Base-by-base conservation (phyloP, 2,113 vertebrate species). In the Trematomus loennbergii region DNA sequence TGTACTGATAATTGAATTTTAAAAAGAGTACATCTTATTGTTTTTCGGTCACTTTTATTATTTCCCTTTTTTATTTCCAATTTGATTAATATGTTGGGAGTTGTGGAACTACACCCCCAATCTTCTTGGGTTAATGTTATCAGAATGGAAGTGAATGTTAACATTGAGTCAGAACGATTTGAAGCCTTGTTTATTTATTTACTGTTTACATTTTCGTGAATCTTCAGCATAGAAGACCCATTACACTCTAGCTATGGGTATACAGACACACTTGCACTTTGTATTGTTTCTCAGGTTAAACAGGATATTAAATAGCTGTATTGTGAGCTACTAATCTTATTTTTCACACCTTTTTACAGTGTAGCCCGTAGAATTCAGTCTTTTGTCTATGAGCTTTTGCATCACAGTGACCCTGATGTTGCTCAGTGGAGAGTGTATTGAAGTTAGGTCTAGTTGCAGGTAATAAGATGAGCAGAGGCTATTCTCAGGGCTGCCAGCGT, bases 391-490 rank as follows among this genome's bases (percentile, higher is more conserved):
- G 29, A 46, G 9, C 2, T 70, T 54, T 43, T 52, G 0, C 29
- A 2, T 85, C 25, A 29, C 29, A 70, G 18, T 53, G 60, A 6
- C 54, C 59, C 45, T 59, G 6, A 9, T 17, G 77, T 25, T 49
- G 65, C 5, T 12, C 18, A 18, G 53, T 2, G 36, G n/a, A 20
- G 48, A n/a, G 52, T 72, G 60, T 64, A 8, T 82, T 65, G 54
- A 49, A 50, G 78, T 52, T 13, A 46, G 17, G 61, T 55, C 11
- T n/a, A 59, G 50, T 57, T 18, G 0, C 57, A 53, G 79, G 60
- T 87, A 85, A 87, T 61, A 40, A 70, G 79, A 82, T 84, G 82
- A 86, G 62, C 67, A 9, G 36, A 0, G 75, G 87, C 75, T 88
- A 66, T 89, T 87, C 86, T 90, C 54, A 48, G 64, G 12, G 75